These are phyloP conservation scores for Dicranocentrus wangi DNA, from an alignment of 2,888 invertebrate species.

Conservation along the genomic window DNA sequence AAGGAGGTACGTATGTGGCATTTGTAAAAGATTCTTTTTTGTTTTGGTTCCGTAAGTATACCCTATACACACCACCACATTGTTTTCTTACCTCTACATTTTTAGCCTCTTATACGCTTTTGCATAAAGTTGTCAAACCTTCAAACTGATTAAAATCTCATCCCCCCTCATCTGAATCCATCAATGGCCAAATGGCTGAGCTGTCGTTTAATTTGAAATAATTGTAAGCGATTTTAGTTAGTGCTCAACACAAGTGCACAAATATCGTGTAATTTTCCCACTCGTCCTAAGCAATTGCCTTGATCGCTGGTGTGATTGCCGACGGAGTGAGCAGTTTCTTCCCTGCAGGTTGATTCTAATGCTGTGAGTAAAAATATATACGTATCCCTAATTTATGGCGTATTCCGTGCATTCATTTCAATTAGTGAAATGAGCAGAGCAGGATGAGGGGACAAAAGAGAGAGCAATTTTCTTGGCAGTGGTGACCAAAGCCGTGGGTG, in stretches of 20 bases:
- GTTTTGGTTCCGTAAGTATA: too few relatives aligned
- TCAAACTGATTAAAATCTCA: constrained; percentile 7
- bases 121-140: constrained; percentile 36
- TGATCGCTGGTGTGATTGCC: too few relatives aligned
- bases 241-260: background rate
- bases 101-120: too few relatives aligned
- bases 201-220: constrained; percentile 17
- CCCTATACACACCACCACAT: too few relatives aligned
- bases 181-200: too few relatives aligned
- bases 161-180: background rate
- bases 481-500: too few relatives aligned
- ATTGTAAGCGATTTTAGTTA: background rate
- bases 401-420: constrained; percentile 33
- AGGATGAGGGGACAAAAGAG: background rate
- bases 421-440: constrained; percentile 32
- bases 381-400: constrained; percentile 41
- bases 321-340: too few relatives aligned
- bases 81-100: too few relatives aligned
- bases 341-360: too few relatives aligned
- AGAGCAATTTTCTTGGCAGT: constrained; percentile 2
- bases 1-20: background rate
- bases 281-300: too few relatives aligned
- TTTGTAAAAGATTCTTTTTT: too few relatives aligned
- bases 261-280: constrained; percentile 8
- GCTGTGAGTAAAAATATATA: too few relatives aligned